Evolutionary conservation across 2,888 invertebrate species (phyloP), one percentile per base, ranked within the genome.

Genomic region (Pterostichus madidus): DNA sequence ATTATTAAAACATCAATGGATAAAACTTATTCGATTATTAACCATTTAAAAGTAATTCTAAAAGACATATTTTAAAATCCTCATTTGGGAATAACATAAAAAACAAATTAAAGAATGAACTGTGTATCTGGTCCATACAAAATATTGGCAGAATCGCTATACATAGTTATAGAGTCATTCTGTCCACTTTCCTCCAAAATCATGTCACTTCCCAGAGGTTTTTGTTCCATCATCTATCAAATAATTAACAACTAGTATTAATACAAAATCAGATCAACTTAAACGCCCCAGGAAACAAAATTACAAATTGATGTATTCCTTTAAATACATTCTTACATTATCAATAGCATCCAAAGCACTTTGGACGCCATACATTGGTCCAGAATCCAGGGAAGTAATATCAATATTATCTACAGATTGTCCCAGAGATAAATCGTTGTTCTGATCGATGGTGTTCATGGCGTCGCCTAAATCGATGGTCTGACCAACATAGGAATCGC

Each of bases 61-160:
- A 35, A 35, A 39, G 6, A 7, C 39, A 39, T 24, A 3, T 24
- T 24, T 24, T 2, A 24, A 24, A 24, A 3, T n/a, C n/a, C n/a
- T n/a, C n/a, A n/a, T 24, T 24, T 1, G 2, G 24, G 24, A 24
- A 24, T 3, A 24, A 24, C 24, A 24, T 24, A 24, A 24, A 24
- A 56, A 56, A 56, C 13, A 24, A 59, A 32, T 75, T 32, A 80
- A 17, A 80, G 15, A n/a, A 80, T 68, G 24, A 71, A 80, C 49
- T 80, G 80, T 35, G 68, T 71, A 68, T 80, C 80, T 17, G 80
- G n/a, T 1, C 56, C 80, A 11, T 80, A 80, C 35, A 80, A 53
- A 68, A 80, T 80, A 24, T 80, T 68, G 2, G 49, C 24, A 15
- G 68, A 24, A 6, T 79, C 68, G 15, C 80, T 80, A 7, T 71